Percentiles rank a stretch among this genome's conserved stretches.
These are phyloP conservation scores for Trichoplusia ni DNA, from an alignment of 1,140 invertebrate species.

Conservation along the genomic window DNA sequence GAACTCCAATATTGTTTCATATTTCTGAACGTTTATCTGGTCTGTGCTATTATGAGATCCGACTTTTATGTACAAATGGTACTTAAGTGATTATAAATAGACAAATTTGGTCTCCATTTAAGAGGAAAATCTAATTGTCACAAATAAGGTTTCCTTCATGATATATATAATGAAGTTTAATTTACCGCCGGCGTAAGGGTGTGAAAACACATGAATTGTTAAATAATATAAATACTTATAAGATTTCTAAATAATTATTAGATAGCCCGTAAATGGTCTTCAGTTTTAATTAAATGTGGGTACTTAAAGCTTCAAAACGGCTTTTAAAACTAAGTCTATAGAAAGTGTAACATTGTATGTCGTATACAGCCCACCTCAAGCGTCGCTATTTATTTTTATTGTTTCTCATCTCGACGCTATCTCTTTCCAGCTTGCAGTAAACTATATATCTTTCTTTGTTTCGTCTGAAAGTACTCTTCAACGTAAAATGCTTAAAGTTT, in stretches of 20 bases:
- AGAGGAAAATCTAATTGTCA: too few relatives aligned
- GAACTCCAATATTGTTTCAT: constrained; percentile 1
- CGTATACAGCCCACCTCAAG: constrained; percentile 6
- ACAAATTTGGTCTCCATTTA: too few relatives aligned
- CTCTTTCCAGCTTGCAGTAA: constrained; percentile 4
- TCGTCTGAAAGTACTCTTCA: constrained; percentile 5
- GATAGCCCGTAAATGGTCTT: too few relatives aligned
- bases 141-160: too few relatives aligned
- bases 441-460: constrained; percentile 5
- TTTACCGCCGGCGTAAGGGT: too few relatives aligned
- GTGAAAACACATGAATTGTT: too few relatives aligned
- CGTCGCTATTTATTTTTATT: constrained; percentile 19
- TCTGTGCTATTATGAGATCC: background rate
- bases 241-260: too few relatives aligned
- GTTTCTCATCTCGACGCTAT: background rate
- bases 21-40: background rate
- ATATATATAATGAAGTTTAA: too few relatives aligned
- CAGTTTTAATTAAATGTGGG: too few relatives aligned
- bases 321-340: background rate
- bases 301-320: background rate
- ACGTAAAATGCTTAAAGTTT: constrained; percentile 39
- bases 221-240: too few relatives aligned
- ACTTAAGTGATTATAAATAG: too few relatives aligned
- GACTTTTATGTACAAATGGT: too few relatives aligned
- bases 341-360: constrained; percentile 10